A percentile compares a stretch with the other conserved stretches of the same genome.
These are phyloP conservation scores for Darevskia nairensis DNA, from an alignment of 2,797 vertebrate species.

Conservation along the genomic window DNA sequence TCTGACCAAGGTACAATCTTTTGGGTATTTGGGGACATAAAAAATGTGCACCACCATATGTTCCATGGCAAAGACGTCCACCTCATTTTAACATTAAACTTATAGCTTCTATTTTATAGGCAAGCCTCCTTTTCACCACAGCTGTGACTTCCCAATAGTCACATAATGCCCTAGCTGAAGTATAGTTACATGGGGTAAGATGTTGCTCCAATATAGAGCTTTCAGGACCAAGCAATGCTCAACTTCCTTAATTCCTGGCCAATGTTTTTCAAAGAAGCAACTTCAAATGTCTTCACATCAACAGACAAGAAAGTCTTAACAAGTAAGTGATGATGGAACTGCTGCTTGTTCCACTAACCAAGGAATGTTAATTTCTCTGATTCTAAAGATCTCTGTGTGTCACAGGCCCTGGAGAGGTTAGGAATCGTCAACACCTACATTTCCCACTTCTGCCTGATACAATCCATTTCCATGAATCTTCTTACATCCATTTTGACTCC, in stretches of 20 bases:
- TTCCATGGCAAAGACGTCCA: constrained; percentile 73
- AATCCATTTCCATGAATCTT: constrained; percentile 65
- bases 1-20: background rate
- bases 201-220: constrained; percentile 70
- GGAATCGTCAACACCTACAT: constrained; percentile 73
- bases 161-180: constrained; percentile 68
- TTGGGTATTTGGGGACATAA: background rate
- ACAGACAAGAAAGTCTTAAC: constrained; percentile 65
- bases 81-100: constrained; percentile 72
- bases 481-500: constrained; percentile 70
- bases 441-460: constrained; percentile 71
- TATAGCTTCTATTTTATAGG: constrained; percentile 73
- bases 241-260: constrained; percentile 66
- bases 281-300: constrained; percentile 73
- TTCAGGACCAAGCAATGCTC: constrained; percentile 67
- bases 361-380: constrained; percentile 68
- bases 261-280: constrained; percentile 70
- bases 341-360: constrained; percentile 67
- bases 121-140: constrained; percentile 61
- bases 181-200: constrained; percentile 68
- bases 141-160: constrained; percentile 62
- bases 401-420: constrained; percentile 23
- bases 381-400: constrained; percentile 66
- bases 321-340: constrained; percentile 24
- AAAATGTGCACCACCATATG: background rate